Conservation (phyloP, 2,797 vertebrate species). For the Psittacula echo region DNA sequence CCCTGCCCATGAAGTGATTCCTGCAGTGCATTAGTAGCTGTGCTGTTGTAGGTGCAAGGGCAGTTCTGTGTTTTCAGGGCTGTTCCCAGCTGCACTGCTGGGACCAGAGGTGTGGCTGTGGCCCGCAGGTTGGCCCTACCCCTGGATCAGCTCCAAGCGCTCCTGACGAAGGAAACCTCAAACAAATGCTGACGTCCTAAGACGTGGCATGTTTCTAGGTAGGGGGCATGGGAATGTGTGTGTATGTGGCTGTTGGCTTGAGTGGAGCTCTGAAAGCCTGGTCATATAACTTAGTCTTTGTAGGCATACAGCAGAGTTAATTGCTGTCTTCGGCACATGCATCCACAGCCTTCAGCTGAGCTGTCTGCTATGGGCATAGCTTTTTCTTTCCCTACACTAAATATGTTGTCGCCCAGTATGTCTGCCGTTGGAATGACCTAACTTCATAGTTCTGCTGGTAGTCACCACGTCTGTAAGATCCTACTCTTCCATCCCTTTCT, state of each 20-base stretch:
- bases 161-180: neutral
- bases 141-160: neutral
- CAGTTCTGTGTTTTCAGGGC: neutral
- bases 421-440: neutral
- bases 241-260: neutral
- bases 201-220: neutral
- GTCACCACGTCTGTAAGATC: neutral
- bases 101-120: neutral
- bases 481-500: neutral
- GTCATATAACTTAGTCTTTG: neutral
- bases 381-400: neutral
- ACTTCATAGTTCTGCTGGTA: neutral
- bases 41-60: neutral
- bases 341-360: neutral
- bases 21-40: neutral
- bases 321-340: neutral
- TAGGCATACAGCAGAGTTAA: conserved; percentile 2
- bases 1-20: neutral
- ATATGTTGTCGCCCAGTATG: neutral
- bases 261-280: neutral
- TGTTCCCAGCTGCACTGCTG: neutral
- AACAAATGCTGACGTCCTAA: neutral
- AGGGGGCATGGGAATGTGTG: neutral
- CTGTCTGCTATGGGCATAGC: neutral
- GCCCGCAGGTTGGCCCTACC: neutral